Evolutionary conservation across 1,140 invertebrate species (phyloP), one percentile per base, ranked within the genome.

Genomic region (Papilio polyxenes): DNA sequence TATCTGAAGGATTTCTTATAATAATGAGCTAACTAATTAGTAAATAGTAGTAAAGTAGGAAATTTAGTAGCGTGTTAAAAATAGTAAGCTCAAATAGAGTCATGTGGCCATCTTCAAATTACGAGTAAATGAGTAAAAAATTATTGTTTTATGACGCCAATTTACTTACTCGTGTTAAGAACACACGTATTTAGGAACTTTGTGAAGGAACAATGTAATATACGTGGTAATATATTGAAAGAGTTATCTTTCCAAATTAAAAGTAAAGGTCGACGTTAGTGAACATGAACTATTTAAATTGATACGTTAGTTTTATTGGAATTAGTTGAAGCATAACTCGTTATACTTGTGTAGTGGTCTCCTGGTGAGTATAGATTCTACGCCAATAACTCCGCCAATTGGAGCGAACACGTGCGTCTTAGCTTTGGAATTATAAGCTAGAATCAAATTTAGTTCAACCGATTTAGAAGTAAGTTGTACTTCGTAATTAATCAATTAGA

Each of bases 391-490:
- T 72, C 10, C 31, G 65, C 11, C 11, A 72, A 72, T 72, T 72
- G 65, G 65, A 72, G 65, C 65, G 65, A 72, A 37, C 23, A 72
- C 65, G 65, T 72, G 65, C 65, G 65, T 15, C 31, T 69, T 72
- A 72, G 65, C 65, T 62, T 20, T 23, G n/a, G 53, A 56, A 56
- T 62, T 17, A 8, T 37, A 72, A 72, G 31, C 65, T 72, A 72
- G 65, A 72, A 65, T 65, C 62, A 65, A 72, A 72, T 40, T 72
- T 72, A 72, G 65, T 72, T 40, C 65, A 72, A 72, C 65, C 65
- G 65, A 72, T 72, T 72, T 17, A 72, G 65, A 72, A 72, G 31
- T 37, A 72, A 15, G 31, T 72, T 72, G 10, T 65, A 13, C n/a
- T 65, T 65, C 11, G 65, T 69, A 69, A 69, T 69, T 72, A 40